phyloP scores from a whole-genome alignment of 2,113 vertebrate species.

The Silurus asotus region DNA sequence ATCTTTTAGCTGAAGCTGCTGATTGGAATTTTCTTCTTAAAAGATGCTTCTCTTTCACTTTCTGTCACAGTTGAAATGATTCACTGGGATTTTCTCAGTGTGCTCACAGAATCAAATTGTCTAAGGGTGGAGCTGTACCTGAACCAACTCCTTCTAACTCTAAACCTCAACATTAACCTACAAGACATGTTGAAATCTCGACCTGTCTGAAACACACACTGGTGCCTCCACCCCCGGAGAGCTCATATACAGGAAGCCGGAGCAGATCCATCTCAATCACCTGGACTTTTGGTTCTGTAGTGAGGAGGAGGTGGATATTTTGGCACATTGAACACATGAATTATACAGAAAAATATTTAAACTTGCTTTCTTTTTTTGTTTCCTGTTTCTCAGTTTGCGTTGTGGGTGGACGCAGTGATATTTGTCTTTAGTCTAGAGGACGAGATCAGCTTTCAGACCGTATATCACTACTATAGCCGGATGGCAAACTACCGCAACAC shows the following conservation, averaged over 20 bases:
- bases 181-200: background rate
- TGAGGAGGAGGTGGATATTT: background rate
- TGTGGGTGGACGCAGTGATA: conserved; percentile 97
- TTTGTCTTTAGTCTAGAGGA: conserved; percentile 99
- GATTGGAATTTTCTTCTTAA: background rate
- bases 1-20: background rate
- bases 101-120: background rate
- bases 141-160: background rate
- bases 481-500: conserved; percentile 91
- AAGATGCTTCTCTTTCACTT: background rate
- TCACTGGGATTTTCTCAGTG: background rate
- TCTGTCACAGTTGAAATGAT: background rate
- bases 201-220: background rate
- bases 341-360: background rate
- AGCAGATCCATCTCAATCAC: background rate
- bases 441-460: conserved; percentile 96
- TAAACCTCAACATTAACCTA: background rate
- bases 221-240: background rate
- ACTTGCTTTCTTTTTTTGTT: background rate
- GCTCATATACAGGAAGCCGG: background rate
- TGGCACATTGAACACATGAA: background rate
- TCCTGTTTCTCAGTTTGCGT: conserved; percentile 80
- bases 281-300: background rate
- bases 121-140: background rate
- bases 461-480: conserved; percentile 97